phyloP scores from a whole-genome alignment of 1,140 invertebrate genomes.

The Orchesella cincta region DNA sequence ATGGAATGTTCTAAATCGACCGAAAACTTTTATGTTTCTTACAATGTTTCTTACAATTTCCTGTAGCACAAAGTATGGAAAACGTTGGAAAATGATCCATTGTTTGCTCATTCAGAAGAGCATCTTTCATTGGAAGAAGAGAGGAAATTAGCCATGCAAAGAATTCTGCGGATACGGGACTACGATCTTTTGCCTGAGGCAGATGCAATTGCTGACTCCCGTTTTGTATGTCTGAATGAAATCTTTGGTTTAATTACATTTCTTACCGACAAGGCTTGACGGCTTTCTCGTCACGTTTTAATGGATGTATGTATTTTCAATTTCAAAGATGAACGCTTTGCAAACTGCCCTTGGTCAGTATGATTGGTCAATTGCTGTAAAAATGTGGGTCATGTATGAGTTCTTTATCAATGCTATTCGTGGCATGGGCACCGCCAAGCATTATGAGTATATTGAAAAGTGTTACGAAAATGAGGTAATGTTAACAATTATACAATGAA shows the following conservation, averaged over 20 bases:
- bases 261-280: too few relatives aligned
- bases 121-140: constrained; percentile 36
- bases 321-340: constrained; percentile 48
- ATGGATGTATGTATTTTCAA: too few relatives aligned
- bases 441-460: constrained; percentile 64
- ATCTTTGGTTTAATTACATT: too few relatives aligned
- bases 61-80: constrained; percentile 44
- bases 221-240: constrained; percentile 27
- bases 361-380: constrained; percentile 59
- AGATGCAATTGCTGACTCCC: constrained; percentile 31
- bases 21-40: background rate
- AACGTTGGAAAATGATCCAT: constrained; percentile 41
- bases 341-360: constrained; percentile 65
- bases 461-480: constrained; percentile 61
- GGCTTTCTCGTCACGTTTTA: too few relatives aligned
- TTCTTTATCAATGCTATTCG: constrained; percentile 63
- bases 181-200: constrained; percentile 39
- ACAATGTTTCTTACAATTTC: background rate
- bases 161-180: constrained; percentile 29
- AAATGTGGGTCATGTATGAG: constrained; percentile 44
- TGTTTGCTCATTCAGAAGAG: constrained; percentile 39
- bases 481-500: too few relatives aligned
- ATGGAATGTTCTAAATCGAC: too few relatives aligned
- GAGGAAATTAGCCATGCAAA: constrained; percentile 29
- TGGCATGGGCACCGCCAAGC: constrained; percentile 63